These are phyloP conservation scores for Scaptomyza hsui DNA, from an alignment of 1,140 invertebrate genomes.

Conservation along the genomic window DNA sequence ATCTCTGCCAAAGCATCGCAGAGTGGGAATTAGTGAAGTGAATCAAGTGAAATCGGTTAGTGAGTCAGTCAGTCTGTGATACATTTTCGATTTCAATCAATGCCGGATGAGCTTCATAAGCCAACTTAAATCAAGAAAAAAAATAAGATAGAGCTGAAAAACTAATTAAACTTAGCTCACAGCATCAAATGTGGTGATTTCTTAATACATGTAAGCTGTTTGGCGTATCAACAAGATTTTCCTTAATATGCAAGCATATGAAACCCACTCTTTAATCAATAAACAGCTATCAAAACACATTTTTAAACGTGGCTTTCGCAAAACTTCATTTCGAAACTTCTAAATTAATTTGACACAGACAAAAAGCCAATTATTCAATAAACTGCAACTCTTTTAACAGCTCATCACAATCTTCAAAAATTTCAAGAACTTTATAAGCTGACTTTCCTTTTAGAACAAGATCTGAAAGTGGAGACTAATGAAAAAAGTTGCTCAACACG, in stretches of 20 bases:
- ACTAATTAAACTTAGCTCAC: neutral
- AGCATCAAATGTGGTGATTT: neutral
- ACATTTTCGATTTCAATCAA: conserved; percentile 46
- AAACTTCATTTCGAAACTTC: conserved; percentile 23
- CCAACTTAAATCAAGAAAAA: conserved; percentile 19
- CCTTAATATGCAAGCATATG: neutral
- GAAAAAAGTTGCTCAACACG: conserved; percentile 42
- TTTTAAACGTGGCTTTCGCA: neutral
- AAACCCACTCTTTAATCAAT: no score
- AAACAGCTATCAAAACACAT: neutral
- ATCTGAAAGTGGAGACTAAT: conserved; percentile 37
- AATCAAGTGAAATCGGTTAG: conserved; percentile 27
- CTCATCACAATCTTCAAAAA: conserved; percentile 14
- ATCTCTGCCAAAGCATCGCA: conserved; percentile 42
- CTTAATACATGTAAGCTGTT: neutral
- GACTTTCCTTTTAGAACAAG: neutral
- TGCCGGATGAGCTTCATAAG: conserved; percentile 22
- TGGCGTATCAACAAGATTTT: neutral
- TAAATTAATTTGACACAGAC: conserved; percentile 29
- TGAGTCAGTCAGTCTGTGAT: conserved; percentile 15
- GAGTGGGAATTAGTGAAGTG: conserved; percentile 33
- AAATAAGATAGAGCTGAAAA: neutral
- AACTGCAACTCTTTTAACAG: conserved; percentile 14
- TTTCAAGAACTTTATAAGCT: conserved; percentile 5
- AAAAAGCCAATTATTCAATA: conserved; percentile 14